These are phyloP conservation scores for Eristalis arbustorum DNA, from an alignment of 2,888 invertebrate species.

Conservation along the genomic window DNA sequence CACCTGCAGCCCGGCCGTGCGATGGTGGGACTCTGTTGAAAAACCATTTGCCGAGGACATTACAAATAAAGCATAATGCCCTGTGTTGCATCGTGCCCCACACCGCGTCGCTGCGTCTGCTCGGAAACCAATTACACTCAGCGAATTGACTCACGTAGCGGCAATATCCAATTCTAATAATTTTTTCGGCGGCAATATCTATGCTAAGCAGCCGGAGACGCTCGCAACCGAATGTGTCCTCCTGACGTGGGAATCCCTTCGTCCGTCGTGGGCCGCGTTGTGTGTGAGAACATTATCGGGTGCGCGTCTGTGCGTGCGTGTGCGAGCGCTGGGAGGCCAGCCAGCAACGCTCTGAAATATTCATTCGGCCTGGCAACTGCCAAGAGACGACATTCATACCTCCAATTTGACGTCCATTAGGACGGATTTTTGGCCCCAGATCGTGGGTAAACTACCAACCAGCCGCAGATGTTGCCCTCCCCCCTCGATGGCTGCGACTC, in stretches of 20 bases:
- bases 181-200: slow-evolving; percentile 67
- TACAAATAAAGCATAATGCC: slow-evolving; percentile 53
- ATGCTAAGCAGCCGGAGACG: slow-evolving; percentile 58
- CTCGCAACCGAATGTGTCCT: slow-evolving; percentile 1
- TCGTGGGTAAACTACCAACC: slow-evolving; percentile 64
- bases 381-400: slow-evolving; percentile 45
- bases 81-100: slow-evolving; percentile 31
- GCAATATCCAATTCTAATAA: slow-evolving; percentile 70
- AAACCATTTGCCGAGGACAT: slow-evolving; percentile 53
- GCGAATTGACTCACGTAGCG: slow-evolving; percentile 67
- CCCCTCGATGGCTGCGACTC: neutral
- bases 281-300: slow-evolving; percentile 44
- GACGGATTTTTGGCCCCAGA: slow-evolving; percentile 23
- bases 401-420: slow-evolving; percentile 64
- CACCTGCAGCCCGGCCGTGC: neutral
- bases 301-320: slow-evolving; percentile 5
- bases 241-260: neutral
- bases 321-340: neutral
- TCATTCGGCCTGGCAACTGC: slow-evolving; percentile 29
- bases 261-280: neutral
- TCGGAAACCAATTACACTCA: slow-evolving; percentile 60
- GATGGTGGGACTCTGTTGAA: neutral
- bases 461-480: slow-evolving; percentile 31
- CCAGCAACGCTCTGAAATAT: slow-evolving; percentile 50
- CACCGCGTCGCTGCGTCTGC: neutral